These are phyloP conservation scores for Melanotaenia nigrans DNA, from an alignment of 2,797 vertebrate genomes.

Conservation along the genomic window DNA sequence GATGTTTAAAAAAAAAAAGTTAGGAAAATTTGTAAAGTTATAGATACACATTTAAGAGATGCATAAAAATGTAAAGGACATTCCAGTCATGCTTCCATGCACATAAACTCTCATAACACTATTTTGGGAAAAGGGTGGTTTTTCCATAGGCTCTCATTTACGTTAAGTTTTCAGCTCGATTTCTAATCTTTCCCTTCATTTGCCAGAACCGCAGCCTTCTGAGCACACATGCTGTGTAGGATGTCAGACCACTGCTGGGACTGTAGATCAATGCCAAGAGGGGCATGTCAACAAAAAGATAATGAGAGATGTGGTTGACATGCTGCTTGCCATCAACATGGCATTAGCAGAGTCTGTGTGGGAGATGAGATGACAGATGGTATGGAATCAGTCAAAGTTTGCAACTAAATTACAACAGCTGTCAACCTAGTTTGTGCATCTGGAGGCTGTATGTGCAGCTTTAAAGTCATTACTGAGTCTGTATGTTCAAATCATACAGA, in stretches of 20 bases:
- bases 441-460: slow-evolving; percentile 2
- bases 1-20: neutral
- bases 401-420: slow-evolving; percentile 36
- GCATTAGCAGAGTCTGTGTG: slow-evolving; percentile 40
- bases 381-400: slow-evolving; percentile 46
- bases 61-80: slow-evolving; percentile 20
- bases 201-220: slow-evolving; percentile 32
- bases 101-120: slow-evolving; percentile 35
- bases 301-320: slow-evolving; percentile 48
- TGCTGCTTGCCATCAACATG: slow-evolving; percentile 26
- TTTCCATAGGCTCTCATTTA: slow-evolving; percentile 59
- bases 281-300: slow-evolving; percentile 30
- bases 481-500: neutral
- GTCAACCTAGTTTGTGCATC: slow-evolving; percentile 18
- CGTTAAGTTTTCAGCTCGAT: slow-evolving; percentile 20
- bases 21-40: neutral
- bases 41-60: slow-evolving; percentile 1
- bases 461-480: slow-evolving; percentile 2
- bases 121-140: slow-evolving; percentile 53
- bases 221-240: neutral
- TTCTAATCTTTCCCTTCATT: slow-evolving; percentile 45
- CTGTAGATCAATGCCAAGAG: slow-evolving; percentile 34
- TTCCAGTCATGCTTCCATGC: slow-evolving; percentile 41
- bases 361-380: slow-evolving; percentile 35
- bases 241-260: slow-evolving; percentile 18